Evolutionary conservation across 2,113 vertebrate genomes (phyloP).

Genomic region (Pterophyllum scalare): DNA sequence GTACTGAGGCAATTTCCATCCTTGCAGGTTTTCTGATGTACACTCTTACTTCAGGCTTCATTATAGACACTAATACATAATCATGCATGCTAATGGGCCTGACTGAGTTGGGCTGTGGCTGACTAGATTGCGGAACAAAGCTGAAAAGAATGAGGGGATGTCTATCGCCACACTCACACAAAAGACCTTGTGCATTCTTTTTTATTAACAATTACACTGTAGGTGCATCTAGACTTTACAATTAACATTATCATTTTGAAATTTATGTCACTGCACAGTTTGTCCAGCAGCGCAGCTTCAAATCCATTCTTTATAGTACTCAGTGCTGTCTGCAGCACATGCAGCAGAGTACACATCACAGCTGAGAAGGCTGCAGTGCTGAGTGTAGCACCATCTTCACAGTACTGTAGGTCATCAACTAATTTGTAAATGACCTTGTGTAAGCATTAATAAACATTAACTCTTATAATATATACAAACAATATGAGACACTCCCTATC

Average conservation of each 20-base stretch:
- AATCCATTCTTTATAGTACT: neutral
- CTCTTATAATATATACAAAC: neutral
- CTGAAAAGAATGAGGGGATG: conserved; percentile 29
- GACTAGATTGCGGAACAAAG: conserved; percentile 57
- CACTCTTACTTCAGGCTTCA: conserved; percentile 76
- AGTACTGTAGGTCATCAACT: neutral
- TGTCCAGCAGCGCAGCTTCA: neutral
- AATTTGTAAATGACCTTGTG: neutral
- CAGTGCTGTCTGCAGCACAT: neutral
- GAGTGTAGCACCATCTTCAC: neutral
- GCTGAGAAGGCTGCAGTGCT: neutral
- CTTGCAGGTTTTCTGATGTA: conserved; percentile 73
- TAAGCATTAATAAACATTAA: neutral
- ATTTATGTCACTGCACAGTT: neutral
- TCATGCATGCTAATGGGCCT: conserved; percentile 78
- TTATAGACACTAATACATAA: conserved; percentile 79
- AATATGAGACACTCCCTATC: neutral
- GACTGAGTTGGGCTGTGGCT: conserved; percentile 53
- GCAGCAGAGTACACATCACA: conserved; percentile 1
- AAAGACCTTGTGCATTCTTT: neutral
- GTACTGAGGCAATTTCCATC: conserved; percentile 73
- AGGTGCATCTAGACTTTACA: neutral
- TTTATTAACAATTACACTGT: neutral
- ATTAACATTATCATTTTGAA: neutral
- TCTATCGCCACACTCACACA: conserved; percentile 13